phyloP scores from a whole-genome alignment of 2,113 vertebrate genomes.

The Nothoprocta perdicaria region DNA sequence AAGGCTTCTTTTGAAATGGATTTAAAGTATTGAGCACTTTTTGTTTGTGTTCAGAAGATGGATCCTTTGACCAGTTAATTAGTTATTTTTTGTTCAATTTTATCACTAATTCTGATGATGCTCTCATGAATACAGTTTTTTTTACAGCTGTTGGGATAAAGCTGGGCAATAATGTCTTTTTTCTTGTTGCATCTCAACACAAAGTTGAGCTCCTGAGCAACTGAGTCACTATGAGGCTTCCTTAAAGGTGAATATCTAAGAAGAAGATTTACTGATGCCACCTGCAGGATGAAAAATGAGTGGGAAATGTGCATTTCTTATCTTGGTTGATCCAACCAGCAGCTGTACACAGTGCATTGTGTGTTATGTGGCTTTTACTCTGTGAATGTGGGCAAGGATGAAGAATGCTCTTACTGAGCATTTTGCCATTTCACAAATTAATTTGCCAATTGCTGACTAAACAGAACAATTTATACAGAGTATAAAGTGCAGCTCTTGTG shows the following conservation, averaged over 20 bases:
- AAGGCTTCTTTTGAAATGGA: background rate
- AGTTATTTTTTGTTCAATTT: background rate
- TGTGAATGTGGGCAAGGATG: background rate
- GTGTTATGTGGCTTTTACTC: background rate
- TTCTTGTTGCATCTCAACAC: background rate
- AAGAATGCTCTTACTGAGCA: conserved; percentile 21
- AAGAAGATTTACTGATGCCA: background rate
- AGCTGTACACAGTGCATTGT: background rate
- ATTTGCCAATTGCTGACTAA: conserved; percentile 43
- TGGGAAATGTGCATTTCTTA: background rate
- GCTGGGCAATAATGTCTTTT: background rate
- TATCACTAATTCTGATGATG: background rate
- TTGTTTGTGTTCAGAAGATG: background rate
- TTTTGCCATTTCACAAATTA: conserved; percentile 46
- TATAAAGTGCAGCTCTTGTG: conserved; percentile 14
- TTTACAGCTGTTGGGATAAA: background rate
- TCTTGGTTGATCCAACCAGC: background rate
- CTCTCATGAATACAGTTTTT: background rate
- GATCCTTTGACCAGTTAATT: background rate
- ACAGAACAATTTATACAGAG: conserved; percentile 36
- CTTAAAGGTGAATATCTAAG: background rate
- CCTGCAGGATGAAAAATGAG: background rate
- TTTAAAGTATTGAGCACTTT: background rate
- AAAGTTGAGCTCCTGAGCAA: too few species aligned
- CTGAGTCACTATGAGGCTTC: background rate